A percentile compares a stretch with the other conserved stretches of the same genome.
Evolutionary conservation across 2,888 invertebrate genomes (phyloP).

Genomic region (Pseudococcus longispinus): DNA sequence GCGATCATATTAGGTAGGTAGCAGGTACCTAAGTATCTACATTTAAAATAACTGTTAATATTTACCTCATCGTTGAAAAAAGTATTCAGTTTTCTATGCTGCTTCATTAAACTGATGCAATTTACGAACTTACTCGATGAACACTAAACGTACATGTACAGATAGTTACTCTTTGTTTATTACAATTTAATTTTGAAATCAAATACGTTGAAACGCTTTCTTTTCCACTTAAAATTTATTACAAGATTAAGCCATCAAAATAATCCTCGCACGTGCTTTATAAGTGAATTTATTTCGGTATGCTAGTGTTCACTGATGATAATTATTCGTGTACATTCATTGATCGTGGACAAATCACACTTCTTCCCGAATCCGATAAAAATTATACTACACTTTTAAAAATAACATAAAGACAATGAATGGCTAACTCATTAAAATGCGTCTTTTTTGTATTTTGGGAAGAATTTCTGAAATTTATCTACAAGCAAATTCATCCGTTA

Average conservation of each 20-base stretch:
- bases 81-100: neutral
- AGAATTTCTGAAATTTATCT: neutral
- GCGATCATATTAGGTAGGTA: neutral
- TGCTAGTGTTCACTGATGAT: too few relatives aligned
- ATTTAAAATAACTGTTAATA: neutral
- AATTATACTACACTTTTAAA: too few relatives aligned
- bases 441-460: neutral
- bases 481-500: neutral
- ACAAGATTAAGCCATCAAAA: neutral
- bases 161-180: neutral
- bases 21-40: too few relatives aligned
- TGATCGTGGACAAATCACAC: too few relatives aligned
- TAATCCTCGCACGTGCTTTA: slow-evolving; percentile 8
- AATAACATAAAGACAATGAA: neutral
- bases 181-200: neutral
- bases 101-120: neutral
- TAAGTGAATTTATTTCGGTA: neutral
- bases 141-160: neutral
- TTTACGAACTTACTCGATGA: neutral
- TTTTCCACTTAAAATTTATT: neutral
- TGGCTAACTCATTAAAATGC: neutral
- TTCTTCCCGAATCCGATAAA: too few relatives aligned
- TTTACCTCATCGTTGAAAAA: neutral
- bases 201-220: neutral
- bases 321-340: too few relatives aligned